These are phyloP conservation scores for Eulacestoma nigropectus DNA, from an alignment of 2,113 vertebrate species.

Conservation along the genomic window DNA sequence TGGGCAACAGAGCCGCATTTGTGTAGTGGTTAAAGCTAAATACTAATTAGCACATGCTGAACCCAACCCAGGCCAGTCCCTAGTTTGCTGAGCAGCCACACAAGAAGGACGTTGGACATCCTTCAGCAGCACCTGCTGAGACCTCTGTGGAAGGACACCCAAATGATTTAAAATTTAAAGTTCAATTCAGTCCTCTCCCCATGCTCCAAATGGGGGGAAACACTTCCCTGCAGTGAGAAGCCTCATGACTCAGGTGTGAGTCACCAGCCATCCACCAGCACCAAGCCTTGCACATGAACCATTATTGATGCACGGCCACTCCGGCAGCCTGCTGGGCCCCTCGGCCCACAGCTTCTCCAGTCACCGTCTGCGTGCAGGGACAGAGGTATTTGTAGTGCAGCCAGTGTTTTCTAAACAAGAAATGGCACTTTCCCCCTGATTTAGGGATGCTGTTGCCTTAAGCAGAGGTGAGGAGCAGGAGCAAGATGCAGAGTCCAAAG, in stretches of 20 bases:
- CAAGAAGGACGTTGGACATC: not conserved
- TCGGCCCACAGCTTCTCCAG: not conserved
- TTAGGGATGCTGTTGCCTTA: not conserved
- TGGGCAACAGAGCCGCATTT: not conserved
- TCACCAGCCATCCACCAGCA: not conserved
- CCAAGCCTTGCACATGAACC: not conserved
- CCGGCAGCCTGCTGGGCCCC: not conserved
- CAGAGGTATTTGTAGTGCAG: not conserved
- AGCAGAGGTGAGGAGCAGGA: not conserved
- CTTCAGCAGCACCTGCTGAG: not conserved
- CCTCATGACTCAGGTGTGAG: not conserved
- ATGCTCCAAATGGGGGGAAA: not conserved
- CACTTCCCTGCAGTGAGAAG: not conserved
- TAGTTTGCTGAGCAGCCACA: not conserved
- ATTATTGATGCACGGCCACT: not conserved
- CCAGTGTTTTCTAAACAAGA: not conserved
- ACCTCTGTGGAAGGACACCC: not conserved
- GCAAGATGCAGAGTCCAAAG: fast-evolving
- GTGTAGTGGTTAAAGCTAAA: not conserved
- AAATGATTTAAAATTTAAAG: not conserved
- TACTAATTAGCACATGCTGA: not conserved
- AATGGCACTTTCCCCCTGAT: not conserved
- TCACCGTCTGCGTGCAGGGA: not conserved
- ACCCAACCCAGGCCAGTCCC: not conserved
- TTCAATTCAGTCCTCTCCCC: not conserved